Conservation (phyloP, 2,797 vertebrate species). For the Aulostomus chinensis region DNA sequence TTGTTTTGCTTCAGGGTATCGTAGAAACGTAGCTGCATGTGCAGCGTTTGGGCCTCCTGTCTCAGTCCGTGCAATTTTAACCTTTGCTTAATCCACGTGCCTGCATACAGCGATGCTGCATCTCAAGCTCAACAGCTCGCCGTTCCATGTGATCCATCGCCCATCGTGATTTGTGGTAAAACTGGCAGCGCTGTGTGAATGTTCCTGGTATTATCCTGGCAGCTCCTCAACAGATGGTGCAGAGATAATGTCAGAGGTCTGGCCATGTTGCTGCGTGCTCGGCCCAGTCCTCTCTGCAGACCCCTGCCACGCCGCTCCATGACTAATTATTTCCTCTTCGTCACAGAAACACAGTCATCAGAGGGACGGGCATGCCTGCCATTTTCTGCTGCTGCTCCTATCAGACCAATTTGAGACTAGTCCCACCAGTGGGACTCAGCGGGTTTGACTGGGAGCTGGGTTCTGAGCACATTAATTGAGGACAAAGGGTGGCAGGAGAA, state of each 20-base stretch:
- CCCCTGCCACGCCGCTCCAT: slow-evolving; percentile 51
- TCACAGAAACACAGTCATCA: slow-evolving; percentile 69
- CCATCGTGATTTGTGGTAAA: too few relatives aligned
- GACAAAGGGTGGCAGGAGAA: slow-evolving; percentile 11
- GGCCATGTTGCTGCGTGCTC: slow-evolving; percentile 55
- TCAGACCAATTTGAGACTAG: slow-evolving; percentile 48
- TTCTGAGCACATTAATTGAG: slow-evolving; percentile 38
- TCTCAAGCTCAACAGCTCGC: too few relatives aligned
- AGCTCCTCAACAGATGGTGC: slow-evolving; percentile 69
- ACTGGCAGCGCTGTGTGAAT: slow-evolving; percentile 22
- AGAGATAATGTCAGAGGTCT: slow-evolving; percentile 55
- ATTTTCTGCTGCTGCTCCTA: slow-evolving; percentile 39
- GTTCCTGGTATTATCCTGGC: slow-evolving; percentile 57
- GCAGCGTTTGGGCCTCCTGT: background rate
- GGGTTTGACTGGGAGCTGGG: slow-evolving; percentile 40
- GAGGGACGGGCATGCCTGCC: slow-evolving; percentile 28
- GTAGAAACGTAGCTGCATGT: background rate
- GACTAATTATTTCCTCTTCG: slow-evolving; percentile 78
- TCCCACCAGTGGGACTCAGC: slow-evolving; percentile 45
- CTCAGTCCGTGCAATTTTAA: background rate
- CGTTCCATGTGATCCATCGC: too few relatives aligned
- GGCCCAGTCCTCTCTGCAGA: slow-evolving; percentile 55
- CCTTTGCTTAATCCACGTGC: slow-evolving; percentile 8
- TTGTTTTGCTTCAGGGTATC: slow-evolving; percentile 10
- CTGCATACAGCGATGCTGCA: background rate